Percentiles rank a stretch among this genome's conserved stretches.
phyloP scores from a whole-genome alignment of 2,888 invertebrate genomes.

The Ophraella communa region DNA sequence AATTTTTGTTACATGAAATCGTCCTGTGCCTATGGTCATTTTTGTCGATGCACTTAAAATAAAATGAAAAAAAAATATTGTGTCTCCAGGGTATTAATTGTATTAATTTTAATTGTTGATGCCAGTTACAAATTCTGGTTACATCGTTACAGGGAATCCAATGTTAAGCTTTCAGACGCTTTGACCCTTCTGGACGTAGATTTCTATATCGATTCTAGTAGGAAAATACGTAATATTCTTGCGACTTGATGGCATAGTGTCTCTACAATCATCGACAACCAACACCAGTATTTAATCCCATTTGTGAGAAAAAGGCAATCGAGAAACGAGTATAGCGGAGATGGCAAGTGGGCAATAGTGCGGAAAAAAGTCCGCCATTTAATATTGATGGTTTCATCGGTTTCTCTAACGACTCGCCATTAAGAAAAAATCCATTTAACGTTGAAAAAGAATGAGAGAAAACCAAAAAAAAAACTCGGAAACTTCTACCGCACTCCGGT shows the following conservation, averaged over 20 bases:
- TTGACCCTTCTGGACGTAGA: too few relatives aligned
- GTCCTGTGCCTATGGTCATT: too few relatives aligned
- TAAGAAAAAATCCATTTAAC: slow-evolving; percentile 26
- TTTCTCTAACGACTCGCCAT: slow-evolving; percentile 24
- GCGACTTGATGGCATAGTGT: background rate
- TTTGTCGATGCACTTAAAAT: background rate
- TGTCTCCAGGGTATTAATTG: background rate
- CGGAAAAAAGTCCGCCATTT: slow-evolving; percentile 25
- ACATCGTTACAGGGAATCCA: background rate
- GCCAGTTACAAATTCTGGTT: background rate
- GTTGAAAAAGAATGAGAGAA: slow-evolving; percentile 5
- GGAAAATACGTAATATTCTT: background rate
- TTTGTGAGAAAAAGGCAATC: slow-evolving; percentile 19
- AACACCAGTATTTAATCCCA: slow-evolving; percentile 17
- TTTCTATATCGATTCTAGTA: background rate
- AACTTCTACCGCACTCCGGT: background rate
- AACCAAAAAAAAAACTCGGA: background rate
- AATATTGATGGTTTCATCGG: slow-evolving; percentile 26
- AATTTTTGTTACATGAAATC: too few relatives aligned
- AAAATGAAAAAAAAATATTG: too few relatives aligned
- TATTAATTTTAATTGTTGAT: background rate
- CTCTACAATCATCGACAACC: slow-evolving; percentile 2
- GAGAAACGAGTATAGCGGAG: slow-evolving; percentile 4
- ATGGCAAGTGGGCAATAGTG: slow-evolving; percentile 21
- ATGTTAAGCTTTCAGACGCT: background rate